A percentile compares a stretch with the other conserved stretches of the same genome.
Evolutionary conservation across 1,140 invertebrate genomes (phyloP).

Genomic region (Calosoma granatense): DNA sequence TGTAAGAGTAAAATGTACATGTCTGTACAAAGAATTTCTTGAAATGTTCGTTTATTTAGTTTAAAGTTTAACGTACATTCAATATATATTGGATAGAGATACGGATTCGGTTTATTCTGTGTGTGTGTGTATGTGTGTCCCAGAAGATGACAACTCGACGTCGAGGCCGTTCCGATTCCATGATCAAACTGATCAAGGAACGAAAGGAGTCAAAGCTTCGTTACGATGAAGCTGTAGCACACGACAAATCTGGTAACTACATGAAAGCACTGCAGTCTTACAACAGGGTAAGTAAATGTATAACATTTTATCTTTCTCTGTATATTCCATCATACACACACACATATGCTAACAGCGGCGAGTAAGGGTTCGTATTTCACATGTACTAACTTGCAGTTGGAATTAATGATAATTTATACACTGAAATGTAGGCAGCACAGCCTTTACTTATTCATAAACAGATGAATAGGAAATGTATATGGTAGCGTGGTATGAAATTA

Average conservation of each 20-base stretch:
- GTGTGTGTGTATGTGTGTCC: background rate
- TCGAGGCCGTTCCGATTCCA: constrained; percentile 23
- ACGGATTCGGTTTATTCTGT: background rate
- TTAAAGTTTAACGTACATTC: too few relatives aligned
- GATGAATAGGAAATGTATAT: too few relatives aligned
- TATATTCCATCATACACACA: constrained; percentile 7
- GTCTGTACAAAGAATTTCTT: too few relatives aligned
- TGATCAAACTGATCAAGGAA: constrained; percentile 23
- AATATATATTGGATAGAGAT: too few relatives aligned
- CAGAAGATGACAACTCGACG: background rate
- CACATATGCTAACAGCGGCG: constrained; percentile 8
- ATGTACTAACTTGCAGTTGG: too few relatives aligned
- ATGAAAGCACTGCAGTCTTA: constrained; percentile 51
- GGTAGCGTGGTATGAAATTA: too few relatives aligned
- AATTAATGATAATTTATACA: too few relatives aligned
- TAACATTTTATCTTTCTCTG: background rate
- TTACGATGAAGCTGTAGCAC: constrained; percentile 57
- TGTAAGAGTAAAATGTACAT: too few relatives aligned
- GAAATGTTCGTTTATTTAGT: too few relatives aligned
- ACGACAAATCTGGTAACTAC: constrained; percentile 59
- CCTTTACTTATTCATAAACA: too few relatives aligned
- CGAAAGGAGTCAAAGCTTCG: constrained; percentile 38
- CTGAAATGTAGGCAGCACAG: too few relatives aligned
- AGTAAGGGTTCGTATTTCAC: too few relatives aligned
- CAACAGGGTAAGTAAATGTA: constrained; percentile 45